Evolutionary conservation across 2,797 vertebrate genomes (phyloP).

Genomic region (Melanotaenia maccullochi): DNA sequence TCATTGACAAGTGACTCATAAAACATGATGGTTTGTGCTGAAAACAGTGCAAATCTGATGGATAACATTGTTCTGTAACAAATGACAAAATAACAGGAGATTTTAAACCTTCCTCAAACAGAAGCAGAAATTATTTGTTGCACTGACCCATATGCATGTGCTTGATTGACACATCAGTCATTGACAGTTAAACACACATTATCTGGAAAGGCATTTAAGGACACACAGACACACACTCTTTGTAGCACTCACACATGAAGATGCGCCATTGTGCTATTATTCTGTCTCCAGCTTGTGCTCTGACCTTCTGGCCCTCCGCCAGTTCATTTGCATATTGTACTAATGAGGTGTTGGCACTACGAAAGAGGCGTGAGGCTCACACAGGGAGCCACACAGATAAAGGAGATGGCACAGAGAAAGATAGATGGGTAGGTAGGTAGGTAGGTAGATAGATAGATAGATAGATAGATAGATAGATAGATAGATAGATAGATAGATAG

Average conservation of each 20-base stretch:
- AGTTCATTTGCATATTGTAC: conserved; percentile 86
- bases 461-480: conserved; percentile 21
- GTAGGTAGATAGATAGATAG: conserved; percentile 35
- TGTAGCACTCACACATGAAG: conserved; percentile 38
- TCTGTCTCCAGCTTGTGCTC: conserved; percentile 79
- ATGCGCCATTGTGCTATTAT: conserved; percentile 73
- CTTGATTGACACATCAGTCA: neutral
- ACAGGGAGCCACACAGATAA: conserved; percentile 62
- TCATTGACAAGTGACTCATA: conserved; percentile 15
- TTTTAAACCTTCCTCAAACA: neutral
- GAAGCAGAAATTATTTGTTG: neutral
- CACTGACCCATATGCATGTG: conserved; percentile 22
- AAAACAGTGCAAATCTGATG: conserved; percentile 21
- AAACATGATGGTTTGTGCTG: neutral
- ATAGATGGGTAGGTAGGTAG: conserved; percentile 18
- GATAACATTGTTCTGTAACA: conserved; percentile 13
- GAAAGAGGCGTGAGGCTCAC: conserved; percentile 66
- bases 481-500: conserved; percentile 19
- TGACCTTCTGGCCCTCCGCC: conserved; percentile 83
- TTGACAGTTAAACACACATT: conserved; percentile 44
- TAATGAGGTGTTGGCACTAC: conserved; percentile 85
- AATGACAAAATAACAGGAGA: conserved; percentile 15
- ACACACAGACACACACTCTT: conserved; percentile 25
- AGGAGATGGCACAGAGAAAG: conserved; percentile 37
- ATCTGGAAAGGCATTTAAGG: conserved; percentile 32